phyloP scores from a whole-genome alignment of 2,113 vertebrate species.

The Corythornis madagascariensis region DNA sequence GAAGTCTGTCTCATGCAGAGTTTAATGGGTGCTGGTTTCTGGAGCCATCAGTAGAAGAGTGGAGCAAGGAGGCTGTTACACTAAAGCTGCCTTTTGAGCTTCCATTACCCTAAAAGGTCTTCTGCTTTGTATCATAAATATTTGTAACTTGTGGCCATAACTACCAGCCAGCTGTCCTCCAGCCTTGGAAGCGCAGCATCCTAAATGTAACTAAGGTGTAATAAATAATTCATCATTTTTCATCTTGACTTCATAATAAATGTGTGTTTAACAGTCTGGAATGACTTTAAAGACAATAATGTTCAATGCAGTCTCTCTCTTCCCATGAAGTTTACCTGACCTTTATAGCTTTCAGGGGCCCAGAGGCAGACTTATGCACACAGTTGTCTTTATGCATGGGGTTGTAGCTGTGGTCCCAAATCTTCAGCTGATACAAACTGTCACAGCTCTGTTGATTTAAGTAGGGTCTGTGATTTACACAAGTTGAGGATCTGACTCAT shows the following conservation, averaged over 20 bases:
- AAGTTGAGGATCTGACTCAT: background rate
- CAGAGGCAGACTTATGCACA: background rate
- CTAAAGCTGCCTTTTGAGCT: background rate
- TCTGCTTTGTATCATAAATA: constrained; percentile 67
- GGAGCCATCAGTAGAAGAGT: background rate
- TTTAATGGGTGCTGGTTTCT: background rate
- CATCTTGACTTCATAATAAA: constrained; percentile 33
- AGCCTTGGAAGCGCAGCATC: constrained; percentile 14
- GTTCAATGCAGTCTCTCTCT: background rate
- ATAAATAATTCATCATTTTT: constrained; percentile 58
- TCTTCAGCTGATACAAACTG: constrained; percentile 21
- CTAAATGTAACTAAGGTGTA: constrained; percentile 57
- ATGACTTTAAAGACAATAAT: constrained; percentile 16
- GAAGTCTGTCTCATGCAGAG: fast-evolving
- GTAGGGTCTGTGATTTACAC: background rate
- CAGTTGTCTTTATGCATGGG: background rate
- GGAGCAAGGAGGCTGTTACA: background rate
- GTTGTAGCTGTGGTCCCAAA: background rate
- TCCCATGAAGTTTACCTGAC: background rate
- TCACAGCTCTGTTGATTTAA: constrained; percentile 33
- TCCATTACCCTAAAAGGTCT: constrained; percentile 68
- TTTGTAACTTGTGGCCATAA: constrained; percentile 68
- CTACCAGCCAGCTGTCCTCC: constrained; percentile 36
- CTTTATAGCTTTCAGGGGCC: background rate
- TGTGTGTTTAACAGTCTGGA: constrained; percentile 9